phyloP scores from a whole-genome alignment of 2,888 invertebrate species.

The Eilema caniola region DNA sequence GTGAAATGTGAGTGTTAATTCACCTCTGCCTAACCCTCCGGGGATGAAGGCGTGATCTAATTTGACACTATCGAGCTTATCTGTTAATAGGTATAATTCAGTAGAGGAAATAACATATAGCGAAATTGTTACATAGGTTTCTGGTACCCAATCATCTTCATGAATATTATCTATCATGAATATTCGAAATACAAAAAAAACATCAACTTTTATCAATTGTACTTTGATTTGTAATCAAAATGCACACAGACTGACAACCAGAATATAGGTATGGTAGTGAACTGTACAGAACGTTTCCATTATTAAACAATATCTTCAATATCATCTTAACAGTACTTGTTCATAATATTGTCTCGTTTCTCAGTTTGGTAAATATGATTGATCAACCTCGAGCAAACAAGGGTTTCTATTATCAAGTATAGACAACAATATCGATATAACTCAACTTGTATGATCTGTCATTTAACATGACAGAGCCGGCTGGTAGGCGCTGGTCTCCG shows the following conservation, averaged over 20 bases:
- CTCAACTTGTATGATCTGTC: background rate
- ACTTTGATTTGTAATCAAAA: background rate
- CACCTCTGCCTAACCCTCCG: no score
- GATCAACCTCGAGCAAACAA: background rate
- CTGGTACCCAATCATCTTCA: no score
- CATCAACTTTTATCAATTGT: no score
- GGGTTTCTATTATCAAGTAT: background rate
- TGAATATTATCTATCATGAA: no score
- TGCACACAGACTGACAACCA: background rate
- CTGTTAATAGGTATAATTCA: no score
- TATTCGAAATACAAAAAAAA: no score
- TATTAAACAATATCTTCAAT: constrained; percentile 2
- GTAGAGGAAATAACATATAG: no score
- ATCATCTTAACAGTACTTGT: constrained; percentile 8
- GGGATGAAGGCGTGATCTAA: no score
- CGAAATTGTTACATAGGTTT: no score
- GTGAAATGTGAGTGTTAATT: no score
- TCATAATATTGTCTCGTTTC: constrained; percentile 1
- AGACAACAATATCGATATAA: background rate
- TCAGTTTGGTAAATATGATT: constrained; percentile 2
- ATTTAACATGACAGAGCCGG: background rate
- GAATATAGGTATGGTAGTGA: background rate
- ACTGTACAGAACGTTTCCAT: background rate
- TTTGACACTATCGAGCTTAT: no score
- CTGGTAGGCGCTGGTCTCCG: background rate